Conservation (phyloP, 1,140 invertebrate species). For the Apis mellifera region DNA sequence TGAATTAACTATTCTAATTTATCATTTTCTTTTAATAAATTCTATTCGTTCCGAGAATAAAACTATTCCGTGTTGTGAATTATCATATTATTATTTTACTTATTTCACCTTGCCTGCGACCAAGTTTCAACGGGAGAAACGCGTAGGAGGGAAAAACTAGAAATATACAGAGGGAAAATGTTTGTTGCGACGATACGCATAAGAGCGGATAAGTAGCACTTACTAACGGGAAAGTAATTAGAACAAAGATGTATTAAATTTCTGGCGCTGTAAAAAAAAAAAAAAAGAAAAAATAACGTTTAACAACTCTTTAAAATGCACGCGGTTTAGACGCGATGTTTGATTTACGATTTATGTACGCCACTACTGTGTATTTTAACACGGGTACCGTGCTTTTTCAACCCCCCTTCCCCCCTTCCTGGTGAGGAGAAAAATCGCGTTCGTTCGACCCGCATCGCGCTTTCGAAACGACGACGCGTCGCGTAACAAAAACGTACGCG, state of each 20-base stretch:
- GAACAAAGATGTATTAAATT: constrained; percentile 1
- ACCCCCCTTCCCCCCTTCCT: too few relatives aligned
- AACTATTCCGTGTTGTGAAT: too few relatives aligned
- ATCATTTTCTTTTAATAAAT: too few relatives aligned
- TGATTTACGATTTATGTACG: background rate
- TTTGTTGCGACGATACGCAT: background rate
- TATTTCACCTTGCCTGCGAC: too few relatives aligned
- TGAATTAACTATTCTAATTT: too few relatives aligned
- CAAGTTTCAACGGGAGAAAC: background rate
- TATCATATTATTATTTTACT: too few relatives aligned
- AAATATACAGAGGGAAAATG: background rate
- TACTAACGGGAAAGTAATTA: constrained; percentile 11
- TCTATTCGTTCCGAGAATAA: too few relatives aligned
- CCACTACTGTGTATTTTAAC: background rate
- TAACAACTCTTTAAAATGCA: background rate
- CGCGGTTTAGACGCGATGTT: background rate
- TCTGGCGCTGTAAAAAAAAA: background rate
- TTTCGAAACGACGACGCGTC: background rate
- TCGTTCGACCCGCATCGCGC: background rate
- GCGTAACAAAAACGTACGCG: background rate
- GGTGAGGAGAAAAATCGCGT: background rate
- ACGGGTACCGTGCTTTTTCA: background rate
- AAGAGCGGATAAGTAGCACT: background rate
- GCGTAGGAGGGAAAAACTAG: background rate
- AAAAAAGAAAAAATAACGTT: background rate